Percentiles rank a stretch among this genome's conserved stretches.
Conservation (phyloP, 2,888 invertebrate species). For the Octonoba sinensis region DNA sequence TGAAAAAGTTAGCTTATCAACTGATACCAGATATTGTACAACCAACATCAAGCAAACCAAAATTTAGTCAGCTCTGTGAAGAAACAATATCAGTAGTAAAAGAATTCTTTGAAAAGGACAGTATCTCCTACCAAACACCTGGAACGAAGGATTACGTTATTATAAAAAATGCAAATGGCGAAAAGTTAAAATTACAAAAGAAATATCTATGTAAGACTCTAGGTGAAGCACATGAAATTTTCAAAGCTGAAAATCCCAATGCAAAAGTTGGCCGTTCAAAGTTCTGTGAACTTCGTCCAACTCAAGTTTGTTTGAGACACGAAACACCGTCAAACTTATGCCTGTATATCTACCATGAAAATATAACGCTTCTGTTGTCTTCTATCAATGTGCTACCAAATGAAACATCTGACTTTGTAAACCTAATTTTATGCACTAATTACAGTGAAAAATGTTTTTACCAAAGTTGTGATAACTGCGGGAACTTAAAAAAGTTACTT, state of each 20-base stretch:
- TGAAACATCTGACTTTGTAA: neutral
- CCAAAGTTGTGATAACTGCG: too few species aligned
- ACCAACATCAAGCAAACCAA: neutral
- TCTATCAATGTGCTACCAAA: neutral
- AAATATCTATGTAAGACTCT: neutral
- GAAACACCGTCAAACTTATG: neutral
- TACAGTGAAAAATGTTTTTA: neutral
- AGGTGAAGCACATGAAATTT: neutral
- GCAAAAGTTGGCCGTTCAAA: neutral
- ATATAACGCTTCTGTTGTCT: neutral
- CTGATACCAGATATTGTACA: neutral
- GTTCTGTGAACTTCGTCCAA: neutral
- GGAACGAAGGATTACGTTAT: neutral
- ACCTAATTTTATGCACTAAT: neutral
- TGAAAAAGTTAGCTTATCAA: neutral
- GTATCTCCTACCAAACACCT: neutral
- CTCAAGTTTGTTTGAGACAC: neutral
- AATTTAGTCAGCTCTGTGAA: neutral
- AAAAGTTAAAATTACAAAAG: neutral
- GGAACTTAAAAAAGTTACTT: neutral
- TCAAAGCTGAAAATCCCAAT: neutral
- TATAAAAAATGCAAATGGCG: neutral
- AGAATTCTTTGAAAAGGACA: neutral
- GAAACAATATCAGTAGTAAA: neutral
- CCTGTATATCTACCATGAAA: too few species aligned